Conservation (phyloP, 2,888 invertebrate species). For the Oligia fasciuncula region DNA sequence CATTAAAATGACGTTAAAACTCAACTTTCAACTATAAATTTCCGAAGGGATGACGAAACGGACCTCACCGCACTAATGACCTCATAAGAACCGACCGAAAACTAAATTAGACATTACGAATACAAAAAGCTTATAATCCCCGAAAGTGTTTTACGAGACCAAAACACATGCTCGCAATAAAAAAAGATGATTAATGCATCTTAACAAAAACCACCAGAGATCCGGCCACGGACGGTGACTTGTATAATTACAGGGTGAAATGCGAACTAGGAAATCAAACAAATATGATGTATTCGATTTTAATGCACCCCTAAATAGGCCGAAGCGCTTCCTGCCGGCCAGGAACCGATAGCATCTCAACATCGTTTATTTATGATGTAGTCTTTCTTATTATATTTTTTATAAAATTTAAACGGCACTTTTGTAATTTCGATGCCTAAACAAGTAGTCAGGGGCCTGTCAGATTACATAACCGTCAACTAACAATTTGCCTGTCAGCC, state of each 20-base stretch:
- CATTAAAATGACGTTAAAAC: slow-evolving; percentile 77
- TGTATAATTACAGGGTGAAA: slow-evolving; percentile 90
- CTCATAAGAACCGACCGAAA: slow-evolving; percentile 82
- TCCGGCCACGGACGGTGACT: slow-evolving; percentile 88
- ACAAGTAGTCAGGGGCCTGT: slow-evolving; percentile 83
- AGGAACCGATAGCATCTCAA: slow-evolving; percentile 85
- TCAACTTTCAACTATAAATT: slow-evolving; percentile 77
- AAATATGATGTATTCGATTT: slow-evolving; percentile 91
- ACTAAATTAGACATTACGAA: slow-evolving; percentile 87
- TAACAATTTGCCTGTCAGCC: slow-evolving; percentile 75
- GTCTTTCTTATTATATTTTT: slow-evolving; percentile 78
- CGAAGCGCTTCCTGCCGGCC: slow-evolving; percentile 89
- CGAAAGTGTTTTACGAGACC: slow-evolving; percentile 87
- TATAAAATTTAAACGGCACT: slow-evolving; percentile 81
- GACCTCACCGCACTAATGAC: slow-evolving; percentile 84
- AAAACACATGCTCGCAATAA: slow-evolving; percentile 88
- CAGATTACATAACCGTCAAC: slow-evolving; percentile 81
- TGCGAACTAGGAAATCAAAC: slow-evolving; percentile 90
- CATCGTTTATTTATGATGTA: slow-evolving; percentile 86
- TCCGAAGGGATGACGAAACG: slow-evolving; percentile 69
- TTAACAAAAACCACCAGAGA: slow-evolving; percentile 86
- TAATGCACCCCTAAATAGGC: slow-evolving; percentile 90
- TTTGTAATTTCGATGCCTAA: slow-evolving; percentile 82
- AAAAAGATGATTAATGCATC: slow-evolving; percentile 89
- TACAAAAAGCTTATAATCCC: slow-evolving; percentile 85